Evolutionary conservation across 2,797 vertebrate species (phyloP).

Genomic region (Ptychobarbus kaznakovi): DNA sequence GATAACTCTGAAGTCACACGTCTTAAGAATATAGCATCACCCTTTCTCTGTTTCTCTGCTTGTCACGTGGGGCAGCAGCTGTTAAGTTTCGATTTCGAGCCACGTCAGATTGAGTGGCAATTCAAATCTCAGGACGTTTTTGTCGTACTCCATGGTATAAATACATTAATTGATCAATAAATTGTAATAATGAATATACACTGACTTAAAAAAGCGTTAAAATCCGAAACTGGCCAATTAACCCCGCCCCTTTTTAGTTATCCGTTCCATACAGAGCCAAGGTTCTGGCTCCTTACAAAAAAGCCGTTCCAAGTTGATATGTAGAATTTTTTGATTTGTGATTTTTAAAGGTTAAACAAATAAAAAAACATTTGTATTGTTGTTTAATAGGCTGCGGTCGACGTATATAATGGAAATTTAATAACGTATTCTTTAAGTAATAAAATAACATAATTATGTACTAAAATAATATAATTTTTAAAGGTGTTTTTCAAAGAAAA

Average conservation of each 20-base stretch:
- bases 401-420: not conserved
- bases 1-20: not conserved
- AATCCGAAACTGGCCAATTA: not conserved
- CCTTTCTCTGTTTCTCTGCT: not conserved
- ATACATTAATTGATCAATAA: not conserved
- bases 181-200: too few species aligned
- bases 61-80: not conserved
- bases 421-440: not conserved
- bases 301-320: not conserved
- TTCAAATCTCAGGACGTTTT: not conserved
- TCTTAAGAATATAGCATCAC: not conserved
- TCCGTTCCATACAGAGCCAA: too few species aligned
- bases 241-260: not conserved
- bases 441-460: not conserved
- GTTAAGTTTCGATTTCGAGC: conserved; percentile 13
- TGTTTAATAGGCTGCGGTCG: not conserved
- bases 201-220: not conserved
- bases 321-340: not conserved
- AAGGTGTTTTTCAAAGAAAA: not conserved
- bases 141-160: not conserved
- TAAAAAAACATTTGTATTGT: not conserved
- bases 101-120: not conserved
- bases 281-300: too few species aligned
- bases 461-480: not conserved
- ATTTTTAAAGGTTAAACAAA: not conserved